A percentile compares a stretch with the other conserved stretches of the same genome.
phyloP scores from a whole-genome alignment of 2,888 invertebrate genomes.

The Nomada lathburiana region DNA sequence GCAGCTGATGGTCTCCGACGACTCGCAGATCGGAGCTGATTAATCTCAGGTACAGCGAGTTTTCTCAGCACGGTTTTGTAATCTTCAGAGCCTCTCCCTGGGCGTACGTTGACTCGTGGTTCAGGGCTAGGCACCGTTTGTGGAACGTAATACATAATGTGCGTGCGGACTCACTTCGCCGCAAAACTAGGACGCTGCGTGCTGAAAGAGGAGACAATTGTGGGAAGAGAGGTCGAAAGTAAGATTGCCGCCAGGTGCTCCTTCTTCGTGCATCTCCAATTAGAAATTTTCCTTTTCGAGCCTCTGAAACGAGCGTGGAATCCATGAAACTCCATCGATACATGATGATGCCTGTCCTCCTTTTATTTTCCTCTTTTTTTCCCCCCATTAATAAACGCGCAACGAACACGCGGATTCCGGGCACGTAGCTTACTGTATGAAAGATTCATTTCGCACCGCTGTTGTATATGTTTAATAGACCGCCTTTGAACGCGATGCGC shows the following conservation, averaged over 20 bases:
- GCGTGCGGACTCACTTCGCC: slow-evolving; percentile 53
- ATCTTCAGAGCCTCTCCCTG: slow-evolving; percentile 55
- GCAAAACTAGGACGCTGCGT: slow-evolving; percentile 65
- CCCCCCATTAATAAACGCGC: slow-evolving; percentile 3
- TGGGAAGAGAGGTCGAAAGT: slow-evolving; percentile 61
- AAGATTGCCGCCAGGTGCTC: slow-evolving; percentile 34
- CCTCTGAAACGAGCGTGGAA: neutral
- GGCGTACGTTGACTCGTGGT: slow-evolving; percentile 69
- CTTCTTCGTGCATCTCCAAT: slow-evolving; percentile 12
- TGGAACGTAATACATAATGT: slow-evolving; percentile 51
- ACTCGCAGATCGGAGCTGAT: slow-evolving; percentile 25
- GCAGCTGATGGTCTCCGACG: neutral
- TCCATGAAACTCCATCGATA: neutral
- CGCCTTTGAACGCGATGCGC: neutral
- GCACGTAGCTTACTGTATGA: slow-evolving; percentile 20
- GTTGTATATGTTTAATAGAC: slow-evolving; percentile 7
- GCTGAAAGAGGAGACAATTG: slow-evolving; percentile 63
- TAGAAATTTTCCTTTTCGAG: slow-evolving; percentile 10
- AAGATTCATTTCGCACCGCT: slow-evolving; percentile 31
- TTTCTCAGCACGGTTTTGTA: slow-evolving; percentile 55
- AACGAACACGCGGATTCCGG: slow-evolving; percentile 1
- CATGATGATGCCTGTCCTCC: neutral
- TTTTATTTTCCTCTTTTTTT: slow-evolving; percentile 3
- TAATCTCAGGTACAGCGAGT: slow-evolving; percentile 46
- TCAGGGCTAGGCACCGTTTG: slow-evolving; percentile 65